Evolutionary conservation across 2,888 invertebrate species (phyloP).

Genomic region (Malthinus flaveolus): DNA sequence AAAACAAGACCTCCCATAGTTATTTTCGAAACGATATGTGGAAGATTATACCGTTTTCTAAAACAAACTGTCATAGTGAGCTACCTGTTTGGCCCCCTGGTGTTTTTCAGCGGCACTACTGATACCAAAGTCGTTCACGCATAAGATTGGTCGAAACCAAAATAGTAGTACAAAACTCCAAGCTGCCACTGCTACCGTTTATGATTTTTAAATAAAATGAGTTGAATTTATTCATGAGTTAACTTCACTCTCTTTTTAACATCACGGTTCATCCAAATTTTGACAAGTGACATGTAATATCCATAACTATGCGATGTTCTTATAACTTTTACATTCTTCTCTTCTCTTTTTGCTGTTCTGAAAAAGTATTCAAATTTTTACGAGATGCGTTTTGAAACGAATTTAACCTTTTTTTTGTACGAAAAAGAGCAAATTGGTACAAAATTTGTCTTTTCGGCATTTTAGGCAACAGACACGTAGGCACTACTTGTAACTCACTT

Average conservation of each 20-base stretch:
- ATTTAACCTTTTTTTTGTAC: too few species aligned
- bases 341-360: background rate
- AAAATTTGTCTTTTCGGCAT: too few species aligned
- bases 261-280: conserved; percentile 31
- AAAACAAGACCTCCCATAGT: conserved; percentile 36
- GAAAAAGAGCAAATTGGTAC: too few species aligned
- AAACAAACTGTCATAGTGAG: conserved; percentile 28
- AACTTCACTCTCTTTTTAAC: conserved; percentile 20
- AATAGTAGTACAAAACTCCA: conserved; percentile 33
- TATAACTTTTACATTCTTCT: background rate
- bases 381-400: too few species aligned
- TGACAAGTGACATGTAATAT: conserved; percentile 31
- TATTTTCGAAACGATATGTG: conserved; percentile 30
- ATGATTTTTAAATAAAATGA: conserved; percentile 16
- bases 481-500: conserved; percentile 26
- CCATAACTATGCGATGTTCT: conserved; percentile 16
- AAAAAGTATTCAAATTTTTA: too few species aligned
- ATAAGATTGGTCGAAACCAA: conserved; percentile 36
- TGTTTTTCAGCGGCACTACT: conserved; percentile 32
- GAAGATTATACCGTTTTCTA: conserved; percentile 29
- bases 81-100: conserved; percentile 32
- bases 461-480: background rate
- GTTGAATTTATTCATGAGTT: conserved; percentile 34
- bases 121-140: conserved; percentile 36
- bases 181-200: conserved; percentile 35